Base-by-base conservation (phyloP, 2,797 vertebrate genomes). In the Mus spretus region DNA sequence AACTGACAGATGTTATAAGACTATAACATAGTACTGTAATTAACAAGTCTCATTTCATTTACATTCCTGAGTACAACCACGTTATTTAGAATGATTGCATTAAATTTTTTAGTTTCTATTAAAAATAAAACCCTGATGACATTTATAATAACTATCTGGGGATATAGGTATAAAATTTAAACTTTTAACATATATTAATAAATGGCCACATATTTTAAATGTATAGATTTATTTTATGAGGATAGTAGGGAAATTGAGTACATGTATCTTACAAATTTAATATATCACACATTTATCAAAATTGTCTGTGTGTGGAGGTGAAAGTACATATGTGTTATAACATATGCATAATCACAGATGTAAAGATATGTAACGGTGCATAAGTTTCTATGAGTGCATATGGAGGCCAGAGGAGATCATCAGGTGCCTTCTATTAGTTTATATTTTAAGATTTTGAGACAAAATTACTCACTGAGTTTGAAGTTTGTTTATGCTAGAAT, bases 1-100 rank as follows among this genome's bases (percentile, higher is more conserved):
- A 96, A 85, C 24, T 89, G 88, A 67, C 28, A 97, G 55, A 87
- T 90, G 59, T 67, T 93, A 20, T 75, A 85, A 78, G 59, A 93
- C 14, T 85, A 88, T 65, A 44, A 44, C 67, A 40, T 17, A 78
- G 6, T 95, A 37, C 47, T 93, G 4, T 93, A 89, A 53, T 92
- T 96, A 95, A 86, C 20, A 80, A 47, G 44, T 88, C 80, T 96
- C 59, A 85, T 97, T 97, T 95, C 65, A 90, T 81, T 90, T 94
- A 96, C 59, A 44, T 95, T 88, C 50, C 61, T 85, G 87, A 94
- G 10, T 50, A 34, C n/a, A 89, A 2, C 61, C 77, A 95, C 81
- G 57, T 70, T 87, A 74, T 86, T 87, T 81, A 75, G 6, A 89
- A 22, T 77, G 26, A 87, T 88, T 91, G 92, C 3, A 61, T 53